These are phyloP conservation scores for Perdita meconis DNA, from an alignment of 2,888 invertebrate genomes.

Conservation along the genomic window DNA sequence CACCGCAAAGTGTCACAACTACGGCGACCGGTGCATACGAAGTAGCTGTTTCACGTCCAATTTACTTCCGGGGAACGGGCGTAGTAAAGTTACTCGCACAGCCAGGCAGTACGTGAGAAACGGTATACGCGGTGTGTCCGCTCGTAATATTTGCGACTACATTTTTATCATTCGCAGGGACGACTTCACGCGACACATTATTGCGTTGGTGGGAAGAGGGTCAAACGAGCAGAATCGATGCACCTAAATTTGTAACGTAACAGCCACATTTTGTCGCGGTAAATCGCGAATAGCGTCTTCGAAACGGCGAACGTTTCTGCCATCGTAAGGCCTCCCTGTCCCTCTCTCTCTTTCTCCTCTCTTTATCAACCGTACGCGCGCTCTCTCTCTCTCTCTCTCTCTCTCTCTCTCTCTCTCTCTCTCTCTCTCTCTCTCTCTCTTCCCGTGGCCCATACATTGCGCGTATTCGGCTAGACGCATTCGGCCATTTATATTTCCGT, in stretches of 20 bases:
- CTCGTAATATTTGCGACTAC: conserved; percentile 39
- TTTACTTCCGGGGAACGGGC: conserved; percentile 29
- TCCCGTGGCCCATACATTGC: conserved; percentile 15
- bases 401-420: too few species aligned
- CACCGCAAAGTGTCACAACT: conserved; percentile 16
- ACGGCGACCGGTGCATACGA: conserved; percentile 15
- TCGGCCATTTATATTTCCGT: conserved; percentile 60
- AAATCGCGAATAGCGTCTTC: conserved; percentile 44
- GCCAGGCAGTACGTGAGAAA: conserved; percentile 26
- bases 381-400: too few species aligned
- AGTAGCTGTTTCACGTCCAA: conserved; percentile 39
- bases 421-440: too few species aligned
- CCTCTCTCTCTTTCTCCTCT: too few species aligned
- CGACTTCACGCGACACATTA: conserved; percentile 14
- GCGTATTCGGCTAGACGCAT: conserved; percentile 33
- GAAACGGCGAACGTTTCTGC: conserved; percentile 22
- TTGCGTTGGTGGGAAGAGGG: not conserved
- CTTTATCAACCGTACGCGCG: too few species aligned
- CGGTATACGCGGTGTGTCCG: conserved; percentile 11
- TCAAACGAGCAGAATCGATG: conserved; percentile 24
- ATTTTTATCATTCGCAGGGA: conserved; percentile 36
- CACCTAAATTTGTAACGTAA: conserved; percentile 12
- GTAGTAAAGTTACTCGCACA: conserved; percentile 30
- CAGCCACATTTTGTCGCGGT: conserved; percentile 22
- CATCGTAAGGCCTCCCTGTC: not conserved